phyloP scores from a whole-genome alignment of 2,113 vertebrate species.

The Proterorhinus semilunaris region DNA sequence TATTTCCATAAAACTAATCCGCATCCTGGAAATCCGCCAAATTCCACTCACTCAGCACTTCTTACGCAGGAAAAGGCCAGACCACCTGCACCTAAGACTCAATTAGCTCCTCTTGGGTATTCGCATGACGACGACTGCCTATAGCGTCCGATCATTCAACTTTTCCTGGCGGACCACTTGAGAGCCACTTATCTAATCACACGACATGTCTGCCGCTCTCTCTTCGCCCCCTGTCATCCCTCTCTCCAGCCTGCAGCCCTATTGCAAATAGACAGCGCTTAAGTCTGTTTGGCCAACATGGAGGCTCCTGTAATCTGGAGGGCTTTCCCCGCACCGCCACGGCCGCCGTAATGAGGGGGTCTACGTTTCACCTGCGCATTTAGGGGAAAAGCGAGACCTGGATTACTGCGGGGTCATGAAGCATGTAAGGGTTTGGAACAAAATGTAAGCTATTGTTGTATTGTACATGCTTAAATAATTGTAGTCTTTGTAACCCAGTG shows the following conservation, averaged over 20 bases:
- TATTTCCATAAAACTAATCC: slow-evolving; percentile 9
- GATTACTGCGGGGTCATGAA: slow-evolving; percentile 50
- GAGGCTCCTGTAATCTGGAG: slow-evolving; percentile 62
- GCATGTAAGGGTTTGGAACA: slow-evolving; percentile 12
- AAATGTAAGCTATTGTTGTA: too few species aligned
- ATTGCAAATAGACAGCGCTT: slow-evolving; percentile 32
- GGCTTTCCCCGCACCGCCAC: slow-evolving; percentile 47
- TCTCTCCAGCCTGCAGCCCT: slow-evolving; percentile 21
- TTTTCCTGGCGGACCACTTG: slow-evolving; percentile 17
- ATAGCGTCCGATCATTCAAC: slow-evolving; percentile 10
- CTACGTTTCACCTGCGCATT: slow-evolving; percentile 49
- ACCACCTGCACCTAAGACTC: slow-evolving; percentile 3
- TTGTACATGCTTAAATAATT: too few species aligned
- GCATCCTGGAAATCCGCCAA: not conserved
- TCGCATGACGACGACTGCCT: slow-evolving; percentile 1
- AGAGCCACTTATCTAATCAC: slow-evolving; percentile 41
- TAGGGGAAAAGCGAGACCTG: slow-evolving; percentile 11
- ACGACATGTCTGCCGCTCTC: slow-evolving; percentile 29
- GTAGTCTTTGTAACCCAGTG: too few species aligned
- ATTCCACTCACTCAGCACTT: slow-evolving; percentile 5
- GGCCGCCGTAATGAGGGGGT: slow-evolving; percentile 60
- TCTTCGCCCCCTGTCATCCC: slow-evolving; percentile 17
- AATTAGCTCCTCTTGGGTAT: slow-evolving; percentile 1
- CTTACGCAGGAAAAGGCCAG: not conserved
- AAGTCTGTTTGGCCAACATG: slow-evolving; percentile 59